phyloP scores from a whole-genome alignment of 2,888 invertebrate species.

The Lymantria monacha region DNA sequence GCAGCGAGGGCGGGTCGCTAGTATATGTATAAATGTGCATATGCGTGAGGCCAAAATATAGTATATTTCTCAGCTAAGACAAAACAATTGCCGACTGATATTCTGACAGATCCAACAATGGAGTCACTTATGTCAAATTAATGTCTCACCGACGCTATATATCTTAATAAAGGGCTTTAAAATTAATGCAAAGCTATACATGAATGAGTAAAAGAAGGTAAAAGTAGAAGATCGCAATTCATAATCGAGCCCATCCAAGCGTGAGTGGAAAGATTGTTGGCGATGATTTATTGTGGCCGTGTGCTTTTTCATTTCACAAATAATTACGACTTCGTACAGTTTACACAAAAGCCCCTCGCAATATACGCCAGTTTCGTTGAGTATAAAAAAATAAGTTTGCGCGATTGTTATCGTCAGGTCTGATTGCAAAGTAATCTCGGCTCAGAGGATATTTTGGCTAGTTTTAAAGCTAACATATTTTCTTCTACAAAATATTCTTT shows the following conservation, averaged over 20 bases:
- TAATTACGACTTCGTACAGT: conserved; percentile 28
- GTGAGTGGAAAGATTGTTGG: conserved; percentile 39
- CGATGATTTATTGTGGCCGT: conserved; percentile 30
- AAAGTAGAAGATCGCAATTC: conserved; percentile 15
- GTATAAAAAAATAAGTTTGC: conserved; percentile 28
- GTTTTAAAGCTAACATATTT: not conserved
- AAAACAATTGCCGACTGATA: too few species aligned
- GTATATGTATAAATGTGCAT: too few species aligned
- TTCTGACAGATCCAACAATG: too few species aligned
- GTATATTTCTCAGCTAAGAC: too few species aligned
- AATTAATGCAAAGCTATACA: too few species aligned
- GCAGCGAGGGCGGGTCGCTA: too few species aligned
- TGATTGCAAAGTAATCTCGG: conserved; percentile 38
- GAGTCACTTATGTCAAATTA: too few species aligned
- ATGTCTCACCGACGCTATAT: too few species aligned
- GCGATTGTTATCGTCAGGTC: conserved; percentile 41
- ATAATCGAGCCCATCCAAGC: conserved; percentile 46
- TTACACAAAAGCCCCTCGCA: conserved; percentile 7
- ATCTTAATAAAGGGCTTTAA: too few species aligned
- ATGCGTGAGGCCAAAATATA: too few species aligned
- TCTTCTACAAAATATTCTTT: too few species aligned
- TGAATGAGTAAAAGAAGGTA: conserved; percentile 15
- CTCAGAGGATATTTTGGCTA: not conserved
- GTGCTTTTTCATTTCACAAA: conserved; percentile 45
- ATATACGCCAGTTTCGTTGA: conserved; percentile 24